These are phyloP conservation scores for Clunio marinus DNA, from an alignment of 2,888 invertebrate species.

Conservation along the genomic window DNA sequence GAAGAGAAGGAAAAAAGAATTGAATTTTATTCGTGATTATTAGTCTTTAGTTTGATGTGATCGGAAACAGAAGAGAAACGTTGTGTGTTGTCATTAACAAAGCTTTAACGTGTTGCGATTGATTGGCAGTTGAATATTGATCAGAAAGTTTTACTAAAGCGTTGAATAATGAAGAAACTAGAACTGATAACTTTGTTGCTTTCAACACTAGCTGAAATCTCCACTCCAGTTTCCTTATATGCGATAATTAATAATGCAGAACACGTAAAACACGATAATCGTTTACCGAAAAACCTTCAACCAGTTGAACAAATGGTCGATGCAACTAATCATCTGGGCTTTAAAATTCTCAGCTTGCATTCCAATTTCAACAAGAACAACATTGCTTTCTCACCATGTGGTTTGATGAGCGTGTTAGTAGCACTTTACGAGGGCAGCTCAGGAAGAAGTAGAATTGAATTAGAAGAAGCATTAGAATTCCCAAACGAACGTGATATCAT, in stretches of 20 bases:
- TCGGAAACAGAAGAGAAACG: constrained; percentile 25
- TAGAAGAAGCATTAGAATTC: constrained; percentile 64
- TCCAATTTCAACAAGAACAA: constrained; percentile 71
- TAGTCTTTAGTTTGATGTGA: constrained; percentile 33
- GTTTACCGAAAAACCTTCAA: constrained; percentile 33
- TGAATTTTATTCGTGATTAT: constrained; percentile 1
- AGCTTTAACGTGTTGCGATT: constrained; percentile 21
- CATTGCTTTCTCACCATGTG: constrained; percentile 80
- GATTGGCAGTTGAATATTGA: not conserved
- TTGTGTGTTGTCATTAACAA: not conserved
- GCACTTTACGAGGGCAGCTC: constrained; percentile 75
- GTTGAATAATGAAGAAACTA: constrained; percentile 32
- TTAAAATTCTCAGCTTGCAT: constrained; percentile 66
- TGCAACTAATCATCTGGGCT: constrained; percentile 68
- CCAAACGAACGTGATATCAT: constrained; percentile 69
- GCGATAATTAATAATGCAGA: constrained; percentile 23
- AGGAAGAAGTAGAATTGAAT: constrained; percentile 68
- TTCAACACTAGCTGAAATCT: constrained; percentile 14
- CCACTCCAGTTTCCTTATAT: constrained; percentile 18
- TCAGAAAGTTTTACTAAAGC: not conserved
- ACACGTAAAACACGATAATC: constrained; percentile 32
- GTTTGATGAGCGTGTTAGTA: constrained; percentile 71
- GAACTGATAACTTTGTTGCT: constrained; percentile 27
- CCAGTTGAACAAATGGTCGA: constrained; percentile 76
- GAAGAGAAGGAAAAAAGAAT: not conserved